phyloP scores from a whole-genome alignment of 2,113 vertebrate species.

The Sinocyclocheilus maitianheensis region DNA sequence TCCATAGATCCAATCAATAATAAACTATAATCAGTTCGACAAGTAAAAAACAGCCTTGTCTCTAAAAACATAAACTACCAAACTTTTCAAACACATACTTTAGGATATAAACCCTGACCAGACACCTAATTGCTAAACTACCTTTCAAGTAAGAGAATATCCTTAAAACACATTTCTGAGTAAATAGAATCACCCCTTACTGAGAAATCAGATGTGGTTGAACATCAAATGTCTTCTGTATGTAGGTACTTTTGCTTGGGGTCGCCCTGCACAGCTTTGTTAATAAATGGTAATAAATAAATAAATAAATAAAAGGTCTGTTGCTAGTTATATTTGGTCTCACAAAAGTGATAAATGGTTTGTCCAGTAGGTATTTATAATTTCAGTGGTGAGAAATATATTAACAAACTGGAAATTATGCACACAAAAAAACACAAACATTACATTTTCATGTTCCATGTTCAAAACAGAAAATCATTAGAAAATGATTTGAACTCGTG shows the following conservation, averaged over 20 bases:
- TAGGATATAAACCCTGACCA: constrained; percentile 24
- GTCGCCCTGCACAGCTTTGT: neutral
- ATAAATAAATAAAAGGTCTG: neutral
- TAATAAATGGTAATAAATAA: neutral
- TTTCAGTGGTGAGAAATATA: no score
- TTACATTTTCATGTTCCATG: no score
- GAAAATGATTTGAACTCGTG: no score
- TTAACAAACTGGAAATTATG: neutral
- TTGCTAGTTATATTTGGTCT: neutral
- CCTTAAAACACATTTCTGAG: constrained; percentile 29
- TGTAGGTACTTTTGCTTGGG: neutral
- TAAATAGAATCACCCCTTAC: constrained; percentile 2
- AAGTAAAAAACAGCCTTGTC: constrained; percentile 2
- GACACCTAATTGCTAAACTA: constrained; percentile 7
- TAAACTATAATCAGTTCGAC: constrained; percentile 16
- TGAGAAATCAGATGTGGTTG: neutral
- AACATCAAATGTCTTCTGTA: neutral
- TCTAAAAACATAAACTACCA: constrained; percentile 16
- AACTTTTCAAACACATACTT: constrained; percentile 11
- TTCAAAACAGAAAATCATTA: no score
- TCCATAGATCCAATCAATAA: constrained; percentile 63
- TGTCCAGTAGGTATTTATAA: neutral
- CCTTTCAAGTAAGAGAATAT: constrained; percentile 15
- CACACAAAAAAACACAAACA: neutral
- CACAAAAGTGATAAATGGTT: neutral